A percentile compares a stretch with the other conserved stretches of the same genome.
Evolutionary conservation across 35 echinoderm and acorn worm genomes (phyloP).

Genomic region (Nesometra sesokonis): DNA sequence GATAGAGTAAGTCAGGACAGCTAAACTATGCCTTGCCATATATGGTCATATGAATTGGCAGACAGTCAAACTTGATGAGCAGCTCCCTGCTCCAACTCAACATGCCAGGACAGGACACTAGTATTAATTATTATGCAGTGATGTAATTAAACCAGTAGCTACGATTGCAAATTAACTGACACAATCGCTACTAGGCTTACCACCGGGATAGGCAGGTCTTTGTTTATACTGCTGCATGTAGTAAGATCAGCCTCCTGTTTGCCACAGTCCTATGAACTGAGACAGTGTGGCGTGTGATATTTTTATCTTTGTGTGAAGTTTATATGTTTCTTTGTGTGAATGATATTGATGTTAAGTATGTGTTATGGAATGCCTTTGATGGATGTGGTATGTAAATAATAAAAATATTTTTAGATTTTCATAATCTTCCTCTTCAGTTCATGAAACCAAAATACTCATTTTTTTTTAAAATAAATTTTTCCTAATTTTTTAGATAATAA

Average conservation of each 20-base stretch:
- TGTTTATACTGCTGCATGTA: neutral
- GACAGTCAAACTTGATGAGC: neutral
- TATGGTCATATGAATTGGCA: neutral
- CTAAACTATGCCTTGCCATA: neutral
- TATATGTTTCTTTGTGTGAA: too few species aligned
- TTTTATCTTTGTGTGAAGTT: neutral
- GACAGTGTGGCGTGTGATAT: neutral
- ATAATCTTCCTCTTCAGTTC: too few species aligned
- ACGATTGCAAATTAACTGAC: neutral
- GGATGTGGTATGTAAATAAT: too few species aligned
- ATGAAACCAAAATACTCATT: too few species aligned
- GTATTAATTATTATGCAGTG: neutral
- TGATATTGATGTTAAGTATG: too few species aligned
- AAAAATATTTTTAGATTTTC: too few species aligned
- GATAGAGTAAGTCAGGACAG: neutral
- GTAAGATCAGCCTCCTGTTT: neutral
- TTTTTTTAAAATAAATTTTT: too few species aligned
- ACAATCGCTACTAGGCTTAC: neutral
- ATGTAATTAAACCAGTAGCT: neutral
- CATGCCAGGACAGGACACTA: neutral
- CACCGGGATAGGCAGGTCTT: neutral
- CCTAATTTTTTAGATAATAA: too few species aligned
- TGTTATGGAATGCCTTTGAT: too few species aligned
- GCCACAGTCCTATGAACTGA: neutral
- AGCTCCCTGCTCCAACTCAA: neutral